phyloP scores from a whole-genome alignment of 2,888 invertebrate species.

The Arctia plantaginis region DNA sequence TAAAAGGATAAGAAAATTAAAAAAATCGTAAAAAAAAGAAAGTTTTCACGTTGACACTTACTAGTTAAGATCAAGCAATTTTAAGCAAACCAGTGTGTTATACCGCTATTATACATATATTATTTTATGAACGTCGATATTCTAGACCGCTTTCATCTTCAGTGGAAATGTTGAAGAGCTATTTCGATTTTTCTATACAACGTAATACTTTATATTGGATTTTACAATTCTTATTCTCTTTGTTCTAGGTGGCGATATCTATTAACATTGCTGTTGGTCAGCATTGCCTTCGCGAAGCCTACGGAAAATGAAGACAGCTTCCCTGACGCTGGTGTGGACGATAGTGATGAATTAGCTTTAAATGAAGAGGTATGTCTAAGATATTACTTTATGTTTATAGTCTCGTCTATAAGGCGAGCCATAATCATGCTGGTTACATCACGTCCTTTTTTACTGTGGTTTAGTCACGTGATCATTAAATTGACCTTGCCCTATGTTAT shows the following conservation, averaged over 20 bases:
- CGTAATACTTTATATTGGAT: not conserved
- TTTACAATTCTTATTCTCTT: slow-evolving; percentile 27
- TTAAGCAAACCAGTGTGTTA: too few relatives aligned
- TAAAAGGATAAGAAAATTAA: too few relatives aligned
- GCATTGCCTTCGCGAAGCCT: slow-evolving; percentile 59
- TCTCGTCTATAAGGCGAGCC: not conserved
- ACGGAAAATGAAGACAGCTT: slow-evolving; percentile 73
- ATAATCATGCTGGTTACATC: not conserved
- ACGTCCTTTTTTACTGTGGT: not conserved
- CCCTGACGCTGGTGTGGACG: slow-evolving; percentile 74
- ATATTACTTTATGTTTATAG: not conserved
- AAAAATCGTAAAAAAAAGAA: too few relatives aligned
- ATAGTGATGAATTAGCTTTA: slow-evolving; percentile 71
- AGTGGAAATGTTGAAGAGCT: too few relatives aligned
- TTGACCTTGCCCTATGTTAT: not conserved
- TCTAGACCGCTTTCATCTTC: too few relatives aligned
- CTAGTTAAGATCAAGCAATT: too few relatives aligned
- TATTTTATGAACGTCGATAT: too few relatives aligned
- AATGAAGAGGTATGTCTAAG: slow-evolving; percentile 71
- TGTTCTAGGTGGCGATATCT: slow-evolving; percentile 76
- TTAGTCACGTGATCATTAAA: not conserved
- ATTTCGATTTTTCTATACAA: not conserved
- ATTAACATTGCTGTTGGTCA: slow-evolving; percentile 67
- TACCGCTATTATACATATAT: too few relatives aligned
- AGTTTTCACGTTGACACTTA: too few relatives aligned